These are phyloP conservation scores for Parasteatoda tepidariorum DNA, from an alignment of 1,140 invertebrate genomes.

Conservation along the genomic window DNA sequence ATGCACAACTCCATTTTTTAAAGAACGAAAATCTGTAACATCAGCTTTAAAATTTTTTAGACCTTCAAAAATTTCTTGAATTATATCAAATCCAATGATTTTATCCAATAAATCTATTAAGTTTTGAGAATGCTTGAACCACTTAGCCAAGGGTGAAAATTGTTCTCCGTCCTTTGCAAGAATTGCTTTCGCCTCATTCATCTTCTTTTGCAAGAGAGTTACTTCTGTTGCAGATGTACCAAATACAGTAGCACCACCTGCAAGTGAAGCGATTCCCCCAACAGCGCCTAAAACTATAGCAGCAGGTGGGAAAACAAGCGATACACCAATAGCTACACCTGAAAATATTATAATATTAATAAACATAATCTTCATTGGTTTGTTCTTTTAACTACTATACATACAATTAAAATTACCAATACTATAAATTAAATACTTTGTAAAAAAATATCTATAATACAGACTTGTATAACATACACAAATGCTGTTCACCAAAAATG, in stretches of 20 bases:
- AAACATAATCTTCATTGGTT: neutral
- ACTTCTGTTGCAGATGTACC: neutral
- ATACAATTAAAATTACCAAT: too few relatives aligned
- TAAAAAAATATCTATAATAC: too few relatives aligned
- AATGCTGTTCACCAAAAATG: too few relatives aligned
- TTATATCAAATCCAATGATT: neutral
- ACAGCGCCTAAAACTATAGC: neutral
- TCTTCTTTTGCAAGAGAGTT: neutral
- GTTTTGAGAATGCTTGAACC: neutral
- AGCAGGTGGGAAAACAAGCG: neutral
- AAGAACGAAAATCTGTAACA: neutral
- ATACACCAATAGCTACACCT: neutral
- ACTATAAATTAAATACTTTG: too few relatives aligned
- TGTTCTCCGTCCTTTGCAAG: neutral
- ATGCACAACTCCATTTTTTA: neutral
- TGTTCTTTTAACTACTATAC: too few relatives aligned
- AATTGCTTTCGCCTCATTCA: neutral
- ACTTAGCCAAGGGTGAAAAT: neutral
- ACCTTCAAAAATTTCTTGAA: neutral
- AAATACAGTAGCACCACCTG: neutral
- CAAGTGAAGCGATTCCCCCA: neutral
- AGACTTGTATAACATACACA: too few relatives aligned
- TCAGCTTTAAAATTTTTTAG: neutral
- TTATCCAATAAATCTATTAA: neutral
- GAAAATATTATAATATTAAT: conserved; percentile 1